phyloP scores from a whole-genome alignment of 2,113 vertebrate species.

The Suncus etruscus region DNA sequence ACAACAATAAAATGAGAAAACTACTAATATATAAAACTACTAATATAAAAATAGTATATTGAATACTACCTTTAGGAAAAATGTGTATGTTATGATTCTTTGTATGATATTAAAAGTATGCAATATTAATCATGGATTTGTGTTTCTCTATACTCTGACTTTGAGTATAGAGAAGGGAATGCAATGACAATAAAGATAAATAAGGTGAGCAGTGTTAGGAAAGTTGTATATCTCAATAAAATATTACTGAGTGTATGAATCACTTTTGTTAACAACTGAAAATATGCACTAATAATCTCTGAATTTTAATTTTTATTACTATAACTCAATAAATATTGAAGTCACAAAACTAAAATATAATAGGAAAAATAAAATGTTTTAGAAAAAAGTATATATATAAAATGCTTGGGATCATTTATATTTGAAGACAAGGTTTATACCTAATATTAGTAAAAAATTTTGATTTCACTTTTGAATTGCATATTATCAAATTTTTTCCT shows the following conservation, averaged over 20 bases:
- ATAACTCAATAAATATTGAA: constrained; percentile 27
- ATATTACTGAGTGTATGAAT: neutral
- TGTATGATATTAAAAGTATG: neutral
- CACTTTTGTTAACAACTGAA: constrained; percentile 4
- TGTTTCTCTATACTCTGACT: neutral
- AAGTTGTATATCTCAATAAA: neutral
- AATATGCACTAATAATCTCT: neutral
- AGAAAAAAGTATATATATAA: neutral
- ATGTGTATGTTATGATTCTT: constrained; percentile 1
- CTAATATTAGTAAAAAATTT: constrained; percentile 19
- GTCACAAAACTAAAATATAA: neutral
- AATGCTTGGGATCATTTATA: neutral
- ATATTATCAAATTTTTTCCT: neutral
- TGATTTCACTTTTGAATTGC: constrained; percentile 51
- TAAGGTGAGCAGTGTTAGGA: neutral
- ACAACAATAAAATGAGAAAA: constrained; percentile 3
- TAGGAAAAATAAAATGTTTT: neutral
- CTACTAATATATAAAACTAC: neutral
- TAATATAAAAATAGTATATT: neutral
- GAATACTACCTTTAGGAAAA: constrained; percentile 10
- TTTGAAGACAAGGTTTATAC: constrained; percentile 26
- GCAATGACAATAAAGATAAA: neutral
- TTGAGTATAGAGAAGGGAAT: neutral
- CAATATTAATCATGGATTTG: neutral
- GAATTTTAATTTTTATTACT: neutral